These are phyloP conservation scores for Mermis nigrescens DNA, from an alignment of 2,888 invertebrate genomes.

Conservation along the genomic window DNA sequence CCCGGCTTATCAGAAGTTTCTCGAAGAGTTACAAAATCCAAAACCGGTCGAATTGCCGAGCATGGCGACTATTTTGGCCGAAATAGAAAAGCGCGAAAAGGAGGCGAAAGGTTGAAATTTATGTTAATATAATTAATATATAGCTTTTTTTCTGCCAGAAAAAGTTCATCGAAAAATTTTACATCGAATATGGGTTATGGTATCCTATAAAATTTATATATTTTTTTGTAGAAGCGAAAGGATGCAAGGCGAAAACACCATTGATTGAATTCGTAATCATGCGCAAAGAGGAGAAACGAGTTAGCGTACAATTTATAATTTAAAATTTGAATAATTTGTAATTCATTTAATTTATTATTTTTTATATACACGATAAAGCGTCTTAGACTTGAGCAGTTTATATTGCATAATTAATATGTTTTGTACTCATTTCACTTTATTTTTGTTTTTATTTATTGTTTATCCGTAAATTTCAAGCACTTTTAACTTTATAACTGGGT, in stretches of 20 bases:
- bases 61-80: neutral
- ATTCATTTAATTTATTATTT: too few relatives aligned
- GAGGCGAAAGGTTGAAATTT: slow-evolving; percentile 4
- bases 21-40: slow-evolving; percentile 3
- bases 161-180: too few relatives aligned
- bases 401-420: too few relatives aligned
- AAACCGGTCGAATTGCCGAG: neutral
- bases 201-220: too few relatives aligned
- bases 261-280: neutral
- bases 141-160: neutral
- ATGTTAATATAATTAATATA: neutral
- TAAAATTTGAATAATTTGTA: too few relatives aligned
- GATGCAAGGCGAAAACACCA: too few relatives aligned
- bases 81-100: slow-evolving; percentile 8
- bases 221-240: too few relatives aligned
- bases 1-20: slow-evolving; percentile 3
- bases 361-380: too few relatives aligned
- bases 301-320: too few relatives aligned
- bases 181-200: too few relatives aligned
- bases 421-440: neutral
- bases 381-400: too few relatives aligned
- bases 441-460: neutral
- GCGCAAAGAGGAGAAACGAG: slow-evolving; percentile 5
- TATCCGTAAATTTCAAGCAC: neutral
- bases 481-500: too few relatives aligned